Percentiles rank a stretch among this genome's conserved stretches.
Conservation (phyloP, 2,888 invertebrate genomes). For the Heliconius cydno region DNA sequence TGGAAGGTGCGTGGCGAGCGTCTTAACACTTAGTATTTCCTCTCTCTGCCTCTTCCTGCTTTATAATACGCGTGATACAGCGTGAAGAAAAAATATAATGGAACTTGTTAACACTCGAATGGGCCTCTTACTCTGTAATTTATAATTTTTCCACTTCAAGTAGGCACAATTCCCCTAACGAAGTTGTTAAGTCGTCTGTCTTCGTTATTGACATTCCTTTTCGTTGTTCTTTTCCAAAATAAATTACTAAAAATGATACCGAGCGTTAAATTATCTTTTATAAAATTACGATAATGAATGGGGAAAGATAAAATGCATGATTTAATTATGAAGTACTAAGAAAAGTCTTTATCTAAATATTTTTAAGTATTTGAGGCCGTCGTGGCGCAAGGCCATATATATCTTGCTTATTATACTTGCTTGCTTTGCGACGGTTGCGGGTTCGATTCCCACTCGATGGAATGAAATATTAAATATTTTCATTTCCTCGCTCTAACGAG, state of each 20-base stretch:
- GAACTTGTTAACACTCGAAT: not conserved
- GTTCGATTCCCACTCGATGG: not conserved
- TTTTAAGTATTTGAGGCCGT: not conserved
- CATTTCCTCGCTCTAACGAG: not conserved
- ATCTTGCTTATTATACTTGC: not conserved
- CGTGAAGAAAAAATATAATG: not conserved
- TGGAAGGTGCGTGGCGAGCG: not conserved
- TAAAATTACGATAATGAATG: conserved; percentile 12
- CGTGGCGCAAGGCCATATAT: not conserved
- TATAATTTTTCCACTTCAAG: conserved; percentile 4
- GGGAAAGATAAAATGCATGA: not conserved
- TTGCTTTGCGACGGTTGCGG: not conserved
- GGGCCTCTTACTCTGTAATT: not conserved
- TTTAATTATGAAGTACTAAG: not conserved
- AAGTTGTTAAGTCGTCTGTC: conserved; percentile 10
- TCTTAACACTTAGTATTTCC: too few species aligned
- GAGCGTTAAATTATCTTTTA: not conserved
- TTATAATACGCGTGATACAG: not conserved
- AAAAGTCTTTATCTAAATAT: not conserved
- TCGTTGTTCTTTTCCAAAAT: conserved; percentile 2
- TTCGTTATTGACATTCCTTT: conserved; percentile 18
- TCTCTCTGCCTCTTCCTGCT: not conserved
- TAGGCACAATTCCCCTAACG: conserved; percentile 15
- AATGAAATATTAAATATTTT: not conserved
- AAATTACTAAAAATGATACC: conserved; percentile 4